Conservation (phyloP, 1,140 invertebrate genomes). For the Heliconius eleuchia region DNA sequence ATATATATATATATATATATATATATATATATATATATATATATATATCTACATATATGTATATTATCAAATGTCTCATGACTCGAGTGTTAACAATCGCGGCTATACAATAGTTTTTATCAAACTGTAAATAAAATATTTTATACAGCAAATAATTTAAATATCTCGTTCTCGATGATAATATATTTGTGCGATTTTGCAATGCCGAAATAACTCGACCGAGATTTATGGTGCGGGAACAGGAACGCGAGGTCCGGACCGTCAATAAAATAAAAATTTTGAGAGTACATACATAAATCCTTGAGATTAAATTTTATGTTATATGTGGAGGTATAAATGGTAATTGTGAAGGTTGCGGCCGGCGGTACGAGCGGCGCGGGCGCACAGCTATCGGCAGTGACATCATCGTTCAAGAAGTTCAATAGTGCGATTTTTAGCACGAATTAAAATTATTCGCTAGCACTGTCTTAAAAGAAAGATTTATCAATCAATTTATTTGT, state of each 20-base stretch:
- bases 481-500: not conserved
- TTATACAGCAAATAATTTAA: not conserved
- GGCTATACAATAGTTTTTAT: not conserved
- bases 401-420: constrained; percentile 57
- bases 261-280: constrained; percentile 29
- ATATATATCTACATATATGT: not conserved
- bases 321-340: constrained; percentile 45
- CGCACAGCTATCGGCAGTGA: constrained; percentile 47
- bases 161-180: not conserved
- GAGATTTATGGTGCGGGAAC: constrained; percentile 28
- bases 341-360: constrained; percentile 50
- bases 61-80: not conserved
- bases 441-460: constrained; percentile 37
- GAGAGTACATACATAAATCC: constrained; percentile 38
- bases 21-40: too few species aligned
- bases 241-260: constrained; percentile 17
- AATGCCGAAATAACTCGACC: constrained; percentile 20
- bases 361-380: constrained; percentile 9
- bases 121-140: constrained; percentile 4
- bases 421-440: constrained; percentile 54
- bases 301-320: constrained; percentile 44
- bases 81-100: not conserved
- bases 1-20: too few species aligned
- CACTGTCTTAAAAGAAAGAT: not conserved
- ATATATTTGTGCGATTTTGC: not conserved